Percentiles rank a stretch among this genome's conserved stretches.
phyloP scores from a whole-genome alignment of 2,113 vertebrate species.

The Rattus rattus region DNA sequence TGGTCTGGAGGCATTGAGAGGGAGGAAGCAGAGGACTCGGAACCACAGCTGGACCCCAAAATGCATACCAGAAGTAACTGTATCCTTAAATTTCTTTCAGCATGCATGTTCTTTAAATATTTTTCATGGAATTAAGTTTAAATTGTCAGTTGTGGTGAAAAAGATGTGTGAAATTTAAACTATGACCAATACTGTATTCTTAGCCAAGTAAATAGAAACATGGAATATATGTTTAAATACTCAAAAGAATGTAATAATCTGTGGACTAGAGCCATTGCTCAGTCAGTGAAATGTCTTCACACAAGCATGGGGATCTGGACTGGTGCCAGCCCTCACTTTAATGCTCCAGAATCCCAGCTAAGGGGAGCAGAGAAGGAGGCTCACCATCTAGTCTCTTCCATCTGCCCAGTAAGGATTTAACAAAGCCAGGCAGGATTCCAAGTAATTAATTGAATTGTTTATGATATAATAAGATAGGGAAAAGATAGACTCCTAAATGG shows the following conservation, averaged over 20 bases:
- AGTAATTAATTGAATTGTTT: neutral
- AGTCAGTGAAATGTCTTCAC: neutral
- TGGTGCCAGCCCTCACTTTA: no score
- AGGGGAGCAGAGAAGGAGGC: neutral
- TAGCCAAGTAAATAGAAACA: constrained; percentile 40
- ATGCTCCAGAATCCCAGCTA: neutral
- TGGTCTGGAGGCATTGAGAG: no score
- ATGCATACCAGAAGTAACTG: neutral
- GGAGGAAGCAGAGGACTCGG: no score
- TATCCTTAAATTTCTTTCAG: constrained; percentile 39
- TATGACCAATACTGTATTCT: constrained; percentile 14
- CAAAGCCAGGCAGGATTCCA: neutral
- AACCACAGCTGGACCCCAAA: no score
- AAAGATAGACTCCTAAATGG: neutral
- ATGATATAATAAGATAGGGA: neutral
- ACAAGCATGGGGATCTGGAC: neutral
- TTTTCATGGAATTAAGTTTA: constrained; percentile 46
- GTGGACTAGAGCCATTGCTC: neutral
- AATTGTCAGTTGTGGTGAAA: neutral
- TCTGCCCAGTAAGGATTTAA: neutral
- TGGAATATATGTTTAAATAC: neutral
- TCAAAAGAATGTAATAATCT: neutral
- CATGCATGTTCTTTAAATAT: neutral
- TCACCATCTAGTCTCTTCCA: neutral
- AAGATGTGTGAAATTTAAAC: constrained; percentile 12